A percentile compares a stretch with the other conserved stretches of the same genome.
Evolutionary conservation across 1,140 invertebrate genomes (phyloP).

Genomic region (Mycetomoellerius zeteki): DNA sequence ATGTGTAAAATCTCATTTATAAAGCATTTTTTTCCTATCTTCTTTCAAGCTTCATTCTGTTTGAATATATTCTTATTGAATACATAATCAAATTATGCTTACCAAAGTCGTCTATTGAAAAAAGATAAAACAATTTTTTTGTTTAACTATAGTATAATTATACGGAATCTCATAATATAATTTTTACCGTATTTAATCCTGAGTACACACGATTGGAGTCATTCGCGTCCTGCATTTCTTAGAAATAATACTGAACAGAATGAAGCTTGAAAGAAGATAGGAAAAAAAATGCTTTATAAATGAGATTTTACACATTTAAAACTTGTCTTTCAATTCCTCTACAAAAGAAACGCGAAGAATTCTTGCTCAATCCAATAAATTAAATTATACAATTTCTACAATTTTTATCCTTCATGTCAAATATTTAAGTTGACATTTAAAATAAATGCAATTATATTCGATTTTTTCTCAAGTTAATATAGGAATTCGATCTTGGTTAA

Average conservation of each 20-base stretch:
- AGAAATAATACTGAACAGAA: too few relatives aligned
- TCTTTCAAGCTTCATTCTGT: not conserved
- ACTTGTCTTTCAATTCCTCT: not conserved
- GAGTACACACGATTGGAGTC: too few relatives aligned
- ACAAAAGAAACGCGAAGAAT: not conserved
- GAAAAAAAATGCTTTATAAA: not conserved
- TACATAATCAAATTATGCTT: not conserved
- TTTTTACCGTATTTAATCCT: not conserved
- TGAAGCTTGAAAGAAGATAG: not conserved
- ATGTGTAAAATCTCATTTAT: not conserved
- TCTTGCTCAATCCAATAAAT: not conserved
- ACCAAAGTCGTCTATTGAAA: not conserved
- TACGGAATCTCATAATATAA: not conserved
- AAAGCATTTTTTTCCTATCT: not conserved
- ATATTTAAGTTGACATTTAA: not conserved
- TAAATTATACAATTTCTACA: constrained; percentile 19
- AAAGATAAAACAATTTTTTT: not conserved
- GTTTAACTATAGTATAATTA: not conserved
- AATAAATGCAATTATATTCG: not conserved
- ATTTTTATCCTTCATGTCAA: not conserved
- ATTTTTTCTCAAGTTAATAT: not conserved
- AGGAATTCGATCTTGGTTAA: too few relatives aligned
- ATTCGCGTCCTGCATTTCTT: too few relatives aligned
- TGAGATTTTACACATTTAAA: not conserved
- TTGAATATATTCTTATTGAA: not conserved